Evolutionary conservation across 1,140 invertebrate species (phyloP), one percentile per base, ranked within the genome.

Genomic region (Zaprionus ornatus): DNA sequence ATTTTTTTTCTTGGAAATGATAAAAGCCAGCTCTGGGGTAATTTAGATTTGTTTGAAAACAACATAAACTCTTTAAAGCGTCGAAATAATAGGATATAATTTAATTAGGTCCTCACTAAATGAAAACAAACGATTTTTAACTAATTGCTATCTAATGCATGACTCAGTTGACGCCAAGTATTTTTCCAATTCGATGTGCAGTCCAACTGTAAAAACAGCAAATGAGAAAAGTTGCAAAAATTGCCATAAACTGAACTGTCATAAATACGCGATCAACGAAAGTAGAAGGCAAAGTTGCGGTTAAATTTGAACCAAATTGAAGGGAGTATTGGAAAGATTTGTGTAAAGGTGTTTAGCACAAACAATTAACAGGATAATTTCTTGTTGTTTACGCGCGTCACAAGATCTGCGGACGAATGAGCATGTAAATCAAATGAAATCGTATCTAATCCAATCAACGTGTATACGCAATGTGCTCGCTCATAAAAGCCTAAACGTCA

Each of bases 371-470:
- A 54, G 1, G 50, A 74, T 64, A 65, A 83, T 87, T 80, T 63
- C 42, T 59, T 61, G 40, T 74, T 56, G 52, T 63, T 23, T 54
- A 21, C 27, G 15, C 17, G 40, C 13, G 40, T 65, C 78, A 80
- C 70, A 78, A 74, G 72, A 50, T 50, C 45, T 21, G 7, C 17
- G 66, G 59, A 56, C 52, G 63, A 77, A 88, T 88, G 81, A 83
- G 80, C 70, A 88, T 86, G 82, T 84, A 78, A 88, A 90, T 84
- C 75, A 79, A 90, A 90, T 71, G 75, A 90, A 90, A 90, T 88
- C 85, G 84, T 88, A 88, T 73, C 83, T 74, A 87, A 87, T 87
- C 48, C 70, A 73, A 76, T 86, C 67, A 83, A 61, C 61, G 60
- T 60, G 73, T 74, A 74, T 83, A 77, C 78, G 79, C 78, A 76